Conservation (phyloP, 2,797 vertebrate species). For the Ctenosaura bakeri region DNA sequence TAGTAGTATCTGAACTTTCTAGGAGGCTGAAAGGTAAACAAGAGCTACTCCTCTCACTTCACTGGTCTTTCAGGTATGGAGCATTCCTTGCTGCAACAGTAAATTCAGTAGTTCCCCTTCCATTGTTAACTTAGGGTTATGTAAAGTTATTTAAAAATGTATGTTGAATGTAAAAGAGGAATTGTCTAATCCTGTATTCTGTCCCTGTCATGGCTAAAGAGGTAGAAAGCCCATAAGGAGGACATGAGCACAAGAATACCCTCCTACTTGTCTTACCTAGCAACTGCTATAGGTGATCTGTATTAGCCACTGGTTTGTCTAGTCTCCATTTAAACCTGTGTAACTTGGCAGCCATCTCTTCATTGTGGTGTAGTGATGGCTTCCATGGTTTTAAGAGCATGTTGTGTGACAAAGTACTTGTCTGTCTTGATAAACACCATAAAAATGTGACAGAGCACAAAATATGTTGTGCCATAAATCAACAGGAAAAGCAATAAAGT, state of each 20-base stretch:
- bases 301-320: neutral
- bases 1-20: constrained; percentile 57
- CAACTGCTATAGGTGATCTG: neutral
- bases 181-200: neutral
- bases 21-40: constrained; percentile 47
- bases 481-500: constrained; percentile 3
- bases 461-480: neutral
- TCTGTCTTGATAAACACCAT: neutral
- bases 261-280: neutral
- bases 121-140: neutral
- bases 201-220: neutral
- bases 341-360: neutral
- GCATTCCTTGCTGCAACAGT: neutral
- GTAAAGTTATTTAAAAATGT: neutral
- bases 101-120: neutral
- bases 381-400: too few relatives aligned
- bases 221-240: neutral
- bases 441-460: neutral
- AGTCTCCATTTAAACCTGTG: neutral
- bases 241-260: neutral
- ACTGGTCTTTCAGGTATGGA: neutral
- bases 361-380: too few relatives aligned
- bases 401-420: neutral
- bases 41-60: neutral
- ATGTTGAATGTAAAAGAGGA: neutral